phyloP scores from a whole-genome alignment of 2,888 invertebrate species.

The Epistrophe eligans region DNA sequence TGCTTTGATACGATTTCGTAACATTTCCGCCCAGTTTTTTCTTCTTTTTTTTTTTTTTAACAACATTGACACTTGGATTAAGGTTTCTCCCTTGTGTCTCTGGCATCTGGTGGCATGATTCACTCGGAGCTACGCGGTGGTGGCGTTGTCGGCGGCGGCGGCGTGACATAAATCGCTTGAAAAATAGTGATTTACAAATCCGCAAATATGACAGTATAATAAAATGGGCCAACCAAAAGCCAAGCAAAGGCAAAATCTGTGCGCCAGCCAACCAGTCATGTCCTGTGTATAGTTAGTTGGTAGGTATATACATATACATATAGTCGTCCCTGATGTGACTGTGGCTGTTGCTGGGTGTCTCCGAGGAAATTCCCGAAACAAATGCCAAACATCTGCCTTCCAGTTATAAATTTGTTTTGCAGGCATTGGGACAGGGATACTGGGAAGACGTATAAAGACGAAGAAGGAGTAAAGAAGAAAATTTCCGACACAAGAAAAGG shows the following conservation, averaged over 20 bases:
- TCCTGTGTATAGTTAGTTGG: constrained; percentile 18
- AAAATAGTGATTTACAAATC: constrained; percentile 66
- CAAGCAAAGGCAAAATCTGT: constrained; percentile 35
- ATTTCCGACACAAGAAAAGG: constrained; percentile 49
- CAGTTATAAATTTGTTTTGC: constrained; percentile 64
- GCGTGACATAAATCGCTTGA: constrained; percentile 52
- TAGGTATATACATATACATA: too few relatives aligned
- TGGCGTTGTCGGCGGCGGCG: constrained; percentile 5
- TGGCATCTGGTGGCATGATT: constrained; percentile 67
- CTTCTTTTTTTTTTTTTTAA: background rate
- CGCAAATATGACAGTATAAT: constrained; percentile 53
- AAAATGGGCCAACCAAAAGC: constrained; percentile 40
- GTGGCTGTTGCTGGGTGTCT: constrained; percentile 39
- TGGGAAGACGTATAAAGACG: background rate
- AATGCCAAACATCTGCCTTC: constrained; percentile 74
- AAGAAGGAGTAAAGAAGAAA: constrained; percentile 31
- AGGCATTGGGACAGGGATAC: constrained; percentile 19
- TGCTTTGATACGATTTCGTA: constrained; percentile 38
- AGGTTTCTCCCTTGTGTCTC: constrained; percentile 35
- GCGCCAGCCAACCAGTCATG: constrained; percentile 33
- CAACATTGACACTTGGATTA: constrained; percentile 55
- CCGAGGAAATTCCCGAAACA: constrained; percentile 65
- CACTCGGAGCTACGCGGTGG: constrained; percentile 7
- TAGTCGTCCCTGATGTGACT: constrained; percentile 29
- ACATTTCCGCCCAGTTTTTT: constrained; percentile 28